Evolutionary conservation across 2,797 vertebrate genomes (phyloP), one percentile per base, ranked within the genome.

Genomic region (Melanotaenia boesemani): DNA sequence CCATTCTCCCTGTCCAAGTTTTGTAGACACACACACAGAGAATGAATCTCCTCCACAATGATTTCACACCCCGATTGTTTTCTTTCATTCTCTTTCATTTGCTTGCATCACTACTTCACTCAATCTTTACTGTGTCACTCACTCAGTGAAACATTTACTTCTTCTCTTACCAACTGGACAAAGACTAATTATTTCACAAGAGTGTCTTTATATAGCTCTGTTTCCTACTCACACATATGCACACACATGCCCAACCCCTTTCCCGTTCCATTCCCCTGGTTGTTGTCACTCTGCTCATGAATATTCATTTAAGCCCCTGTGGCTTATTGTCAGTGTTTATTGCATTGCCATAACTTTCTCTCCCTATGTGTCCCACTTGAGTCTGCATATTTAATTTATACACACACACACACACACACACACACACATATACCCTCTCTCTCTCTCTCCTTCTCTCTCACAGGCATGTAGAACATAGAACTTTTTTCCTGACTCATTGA

Each of bases 91-190:
- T 11, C 67, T 81, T 81, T 86, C 77, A 71, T 67, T 76, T 69
- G 37, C 79, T 87, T 84, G 73, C 81, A 81, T 87, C 83, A 81
- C 67, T 81, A 79, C 68, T 70, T 76, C 52, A 50, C 44, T 84
- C 48, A 67, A 26, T 73, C 67, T 50, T 50, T 11, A 36, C 12
- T 70, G 26, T 79, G 71, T 76, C 71, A 82, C 22, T 61, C 7
- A 2, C 30, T 64, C 46, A 34, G 34, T 24, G 16, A 70, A 73
- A 80, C 37, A 69, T 76, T 37, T 61, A 37, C 34, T 44, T 74
- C 58, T 50, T 70, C 57, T 56, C 16, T 69, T 74, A 71, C 20
- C 22, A 62, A 60, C 44, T 6, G 41, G 76, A 72, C 76, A 82
- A 69, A 75, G 46, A 55, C 16, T 10, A 46, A 76, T 66, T 50